Conservation (phyloP, 53 echinoderm and acorn worm genomes). For the Stichopus horrens region DNA sequence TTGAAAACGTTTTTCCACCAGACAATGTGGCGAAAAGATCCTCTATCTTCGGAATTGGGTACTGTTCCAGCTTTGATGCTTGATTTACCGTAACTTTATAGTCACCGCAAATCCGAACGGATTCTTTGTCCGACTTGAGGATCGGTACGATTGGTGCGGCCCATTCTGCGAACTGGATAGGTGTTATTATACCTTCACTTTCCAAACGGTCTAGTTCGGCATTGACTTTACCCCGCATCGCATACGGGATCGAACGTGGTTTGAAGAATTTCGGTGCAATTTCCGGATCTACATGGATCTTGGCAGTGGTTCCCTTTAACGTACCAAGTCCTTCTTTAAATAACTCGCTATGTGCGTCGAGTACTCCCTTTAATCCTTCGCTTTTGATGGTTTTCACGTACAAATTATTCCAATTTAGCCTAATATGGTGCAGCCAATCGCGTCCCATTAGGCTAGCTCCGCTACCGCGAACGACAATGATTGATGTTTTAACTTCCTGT, state of each 20-base stretch:
- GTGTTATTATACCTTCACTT: slow-evolving; percentile 41
- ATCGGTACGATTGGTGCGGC: slow-evolving; percentile 57
- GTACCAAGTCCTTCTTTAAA: slow-evolving; percentile 41
- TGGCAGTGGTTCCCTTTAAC: slow-evolving; percentile 37
- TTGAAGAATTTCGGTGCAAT: slow-evolving; percentile 49
- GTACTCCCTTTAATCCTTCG: background rate
- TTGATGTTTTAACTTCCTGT: background rate
- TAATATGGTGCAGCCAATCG: slow-evolving; percentile 16
- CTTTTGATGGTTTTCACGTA: background rate
- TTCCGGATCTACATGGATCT: slow-evolving; percentile 39
- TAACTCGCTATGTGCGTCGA: slow-evolving; percentile 8
- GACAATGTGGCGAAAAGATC: slow-evolving; percentile 60
- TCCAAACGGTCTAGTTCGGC: slow-evolving; percentile 39
- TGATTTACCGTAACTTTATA: slow-evolving; percentile 51
- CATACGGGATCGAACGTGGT: slow-evolving; percentile 46
- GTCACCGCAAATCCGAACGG: slow-evolving; percentile 59
- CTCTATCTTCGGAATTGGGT: slow-evolving; percentile 58
- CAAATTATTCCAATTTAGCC: slow-evolving; percentile 2
- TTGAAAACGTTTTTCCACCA: slow-evolving; percentile 56
- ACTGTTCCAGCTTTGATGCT: slow-evolving; percentile 47
- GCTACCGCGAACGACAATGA: background rate
- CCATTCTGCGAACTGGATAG: slow-evolving; percentile 48
- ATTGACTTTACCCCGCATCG: slow-evolving; percentile 44
- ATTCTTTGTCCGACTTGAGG: slow-evolving; percentile 43
- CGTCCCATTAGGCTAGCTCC: slow-evolving; percentile 26